phyloP scores from a whole-genome alignment of 1,140 invertebrate genomes.

The Uloborus diversus region DNA sequence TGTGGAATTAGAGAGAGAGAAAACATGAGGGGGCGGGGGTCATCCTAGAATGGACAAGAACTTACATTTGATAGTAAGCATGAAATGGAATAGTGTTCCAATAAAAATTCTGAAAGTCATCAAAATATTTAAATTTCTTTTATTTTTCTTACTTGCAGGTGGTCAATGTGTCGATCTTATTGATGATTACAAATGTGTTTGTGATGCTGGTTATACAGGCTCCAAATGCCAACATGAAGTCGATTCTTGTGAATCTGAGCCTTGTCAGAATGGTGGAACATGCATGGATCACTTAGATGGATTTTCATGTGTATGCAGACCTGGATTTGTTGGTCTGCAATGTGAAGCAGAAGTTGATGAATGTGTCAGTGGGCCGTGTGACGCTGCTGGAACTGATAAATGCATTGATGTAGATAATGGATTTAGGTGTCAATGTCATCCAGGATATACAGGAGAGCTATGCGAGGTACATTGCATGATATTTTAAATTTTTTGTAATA shows the following conservation, averaged over 20 bases:
- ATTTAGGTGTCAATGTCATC: constrained; percentile 88
- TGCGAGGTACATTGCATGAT: constrained; percentile 71
- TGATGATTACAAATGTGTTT: constrained; percentile 84
- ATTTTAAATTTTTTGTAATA: background rate
- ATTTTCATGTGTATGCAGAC: constrained; percentile 67
- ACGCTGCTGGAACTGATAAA: constrained; percentile 83
- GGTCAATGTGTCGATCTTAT: constrained; percentile 89
- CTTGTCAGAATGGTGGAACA: constrained; percentile 67
- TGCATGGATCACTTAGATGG: constrained; percentile 63
- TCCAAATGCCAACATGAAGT: constrained; percentile 85
- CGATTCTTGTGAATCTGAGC: constrained; percentile 68
- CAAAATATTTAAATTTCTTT: too few species aligned
- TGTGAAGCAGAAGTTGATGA: constrained; percentile 93
- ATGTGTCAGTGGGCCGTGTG: constrained; percentile 81
- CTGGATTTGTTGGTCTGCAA: constrained; percentile 72
- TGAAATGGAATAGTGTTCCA: too few species aligned
- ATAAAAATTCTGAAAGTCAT: too few species aligned
- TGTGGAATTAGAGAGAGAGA: too few species aligned
- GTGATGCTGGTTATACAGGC: constrained; percentile 90
- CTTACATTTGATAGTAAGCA: too few species aligned
- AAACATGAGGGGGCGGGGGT: too few species aligned
- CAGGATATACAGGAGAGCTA: constrained; percentile 84
- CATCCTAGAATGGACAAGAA: too few species aligned
- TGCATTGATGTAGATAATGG: constrained; percentile 87
- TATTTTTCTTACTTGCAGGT: too few species aligned